Evolutionary conservation across 2,797 vertebrate species (phyloP), one percentile per base, ranked within the genome.

Genomic region (Malurus splendens): DNA sequence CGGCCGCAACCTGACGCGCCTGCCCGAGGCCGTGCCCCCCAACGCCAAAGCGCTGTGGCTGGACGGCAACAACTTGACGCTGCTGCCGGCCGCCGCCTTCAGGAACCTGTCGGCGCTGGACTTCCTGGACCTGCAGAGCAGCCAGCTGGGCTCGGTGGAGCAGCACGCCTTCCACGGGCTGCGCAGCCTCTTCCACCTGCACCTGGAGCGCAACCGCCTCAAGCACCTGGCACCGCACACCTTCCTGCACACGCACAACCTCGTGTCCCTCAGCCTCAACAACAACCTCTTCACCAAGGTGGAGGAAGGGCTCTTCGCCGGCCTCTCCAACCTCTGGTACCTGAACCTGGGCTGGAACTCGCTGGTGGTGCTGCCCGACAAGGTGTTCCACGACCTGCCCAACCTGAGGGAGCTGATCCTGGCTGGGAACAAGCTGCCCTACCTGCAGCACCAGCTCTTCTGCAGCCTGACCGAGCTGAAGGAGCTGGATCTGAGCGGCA

Each of bases 321-420:
- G 99, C 73, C 98, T 99, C 51, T 97, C 97, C 16, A 96, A 98
- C 65, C 98, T 99, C 96, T 99, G 99, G 99, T 97, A 98, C 65
- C 98, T 99, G 45, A 99, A 99, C 75, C 96, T 99, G 3, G 99
- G 99, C 18, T 99, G 99, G 98, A 99, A 99, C 88, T 97, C 97
- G 1, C 93, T 99, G 33, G 97, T 97, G 17, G 98, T 99, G 47
- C 95, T 99, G 48, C 99, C 99, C 0, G 98, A 99, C 83, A 96
- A 93, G 0, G 95, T 92, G 19, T 99, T 99, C 95, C 98, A 98
- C 0, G 98, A 99, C 85, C 92, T 99, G 62, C 97, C 97, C 7
- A 97, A 98, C 87, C 95, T 99, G 42, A 96, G 97, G 28, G 99
- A 99, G 96, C 97, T 99, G 50, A 95, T 99, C 51, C 96, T 99